A percentile compares a stretch with the other conserved stretches of the same genome.
Conservation (phyloP, 1,140 invertebrate species). For the Drosophila kanapiae region DNA sequence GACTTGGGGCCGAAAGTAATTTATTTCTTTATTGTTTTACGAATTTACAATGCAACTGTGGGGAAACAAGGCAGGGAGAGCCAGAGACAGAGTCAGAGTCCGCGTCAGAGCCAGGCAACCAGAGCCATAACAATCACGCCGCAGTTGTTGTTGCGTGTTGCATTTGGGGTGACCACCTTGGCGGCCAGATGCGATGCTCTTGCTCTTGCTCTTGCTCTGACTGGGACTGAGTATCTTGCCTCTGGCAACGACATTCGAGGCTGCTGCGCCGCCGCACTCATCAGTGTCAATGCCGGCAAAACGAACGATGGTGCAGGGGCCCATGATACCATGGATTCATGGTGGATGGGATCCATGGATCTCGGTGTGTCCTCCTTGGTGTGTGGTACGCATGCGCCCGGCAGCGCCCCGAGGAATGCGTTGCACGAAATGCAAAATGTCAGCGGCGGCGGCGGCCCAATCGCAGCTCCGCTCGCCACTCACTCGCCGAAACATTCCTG, state of each 20-base stretch:
- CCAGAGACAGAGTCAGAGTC: conserved; percentile 2
- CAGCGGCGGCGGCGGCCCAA: conserved; percentile 76
- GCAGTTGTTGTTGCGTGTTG: conserved; percentile 81
- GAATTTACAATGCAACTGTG: conserved; percentile 84
- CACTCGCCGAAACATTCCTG: conserved; percentile 74
- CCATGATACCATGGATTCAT: conserved; percentile 5
- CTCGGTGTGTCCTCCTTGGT: conserved; percentile 78
- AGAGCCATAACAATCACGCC: conserved; percentile 82
- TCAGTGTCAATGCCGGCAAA: conserved; percentile 77
- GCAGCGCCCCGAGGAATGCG: conserved; percentile 83
- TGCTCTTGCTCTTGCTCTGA: conserved; percentile 20
- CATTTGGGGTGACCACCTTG: conserved; percentile 83
- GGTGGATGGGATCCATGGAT: conserved; percentile 28
- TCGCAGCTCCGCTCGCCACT: conserved; percentile 56
- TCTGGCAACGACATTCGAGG: conserved; percentile 46
- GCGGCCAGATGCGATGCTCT: conserved; percentile 55
- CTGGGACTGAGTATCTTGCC: conserved; percentile 38
- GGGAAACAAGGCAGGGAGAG: conserved; percentile 67
- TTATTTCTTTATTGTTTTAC: conserved; percentile 85
- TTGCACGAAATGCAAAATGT: conserved; percentile 85
- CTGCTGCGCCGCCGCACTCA: conserved; percentile 60
- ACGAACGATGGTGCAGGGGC: conserved; percentile 11
- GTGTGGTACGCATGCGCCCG: conserved; percentile 83
- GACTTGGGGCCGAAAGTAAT: conserved; percentile 81
- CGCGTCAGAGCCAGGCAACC: conserved; percentile 40